These are phyloP conservation scores for Phenacoccus solenopsis DNA, from an alignment of 1,140 invertebrate species.

Conservation along the genomic window DNA sequence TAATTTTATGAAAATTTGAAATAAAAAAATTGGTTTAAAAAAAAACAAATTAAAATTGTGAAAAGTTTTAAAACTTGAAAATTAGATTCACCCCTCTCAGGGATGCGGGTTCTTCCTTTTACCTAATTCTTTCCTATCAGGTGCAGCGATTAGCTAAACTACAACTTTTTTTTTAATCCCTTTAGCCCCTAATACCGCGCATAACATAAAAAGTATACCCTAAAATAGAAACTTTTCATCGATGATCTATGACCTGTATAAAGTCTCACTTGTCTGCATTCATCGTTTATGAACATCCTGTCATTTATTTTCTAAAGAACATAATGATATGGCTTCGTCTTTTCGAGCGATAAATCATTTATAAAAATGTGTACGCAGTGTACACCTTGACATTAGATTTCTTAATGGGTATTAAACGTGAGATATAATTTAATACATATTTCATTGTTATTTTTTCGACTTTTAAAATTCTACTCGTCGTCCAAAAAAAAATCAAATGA, in stretches of 20 bases:
- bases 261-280: neutral
- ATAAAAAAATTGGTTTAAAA: too few relatives aligned
- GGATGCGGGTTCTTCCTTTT: too few relatives aligned
- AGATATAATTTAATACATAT: slow-evolving; percentile 4
- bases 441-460: neutral
- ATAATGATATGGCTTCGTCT: neutral
- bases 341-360: neutral
- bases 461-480: neutral
- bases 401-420: neutral
- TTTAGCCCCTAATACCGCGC: too few relatives aligned
- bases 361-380: neutral
- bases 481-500: too few relatives aligned
- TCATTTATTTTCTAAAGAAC: neutral
- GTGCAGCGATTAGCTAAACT: too few relatives aligned
- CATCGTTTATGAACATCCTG: neutral
- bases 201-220: too few relatives aligned
- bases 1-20: too few relatives aligned
- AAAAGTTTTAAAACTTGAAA: too few relatives aligned
- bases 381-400: neutral
- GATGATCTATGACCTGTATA: neutral
- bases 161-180: too few relatives aligned
- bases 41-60: too few relatives aligned
- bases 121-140: too few relatives aligned
- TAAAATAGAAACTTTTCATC: neutral
- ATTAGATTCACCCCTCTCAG: too few relatives aligned